Conservation (phyloP, 35 echinoderm and acorn worm species). For the Nesometra sesokonis region DNA sequence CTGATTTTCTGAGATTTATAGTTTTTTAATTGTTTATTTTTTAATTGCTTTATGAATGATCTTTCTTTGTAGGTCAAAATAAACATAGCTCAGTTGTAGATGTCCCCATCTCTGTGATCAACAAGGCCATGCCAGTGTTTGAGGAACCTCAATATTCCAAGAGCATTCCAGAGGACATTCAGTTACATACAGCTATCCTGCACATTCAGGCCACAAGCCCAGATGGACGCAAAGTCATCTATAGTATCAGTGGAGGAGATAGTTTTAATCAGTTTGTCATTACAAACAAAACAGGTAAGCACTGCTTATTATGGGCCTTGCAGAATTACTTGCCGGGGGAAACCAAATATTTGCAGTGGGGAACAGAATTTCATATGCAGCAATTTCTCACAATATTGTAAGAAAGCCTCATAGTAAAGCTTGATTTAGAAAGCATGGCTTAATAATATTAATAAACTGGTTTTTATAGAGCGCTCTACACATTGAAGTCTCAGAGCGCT, state of each 20-base stretch:
- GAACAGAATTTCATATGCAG: too few relatives aligned
- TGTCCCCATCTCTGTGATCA: slow-evolving; percentile 79
- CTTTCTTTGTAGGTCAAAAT: slow-evolving; percentile 60
- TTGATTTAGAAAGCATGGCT: too few relatives aligned
- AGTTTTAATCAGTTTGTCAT: slow-evolving; percentile 92
- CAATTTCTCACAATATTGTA: too few relatives aligned
- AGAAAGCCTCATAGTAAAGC: too few relatives aligned
- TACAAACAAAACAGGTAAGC: slow-evolving; percentile 63
- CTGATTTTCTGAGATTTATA: too few relatives aligned
- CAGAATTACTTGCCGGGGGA: too few relatives aligned
- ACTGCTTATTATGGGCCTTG: not conserved
- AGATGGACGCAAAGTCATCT: slow-evolving; percentile 85
- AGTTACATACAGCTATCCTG: slow-evolving; percentile 55
- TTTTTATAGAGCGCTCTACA: too few relatives aligned
- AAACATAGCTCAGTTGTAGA: slow-evolving; percentile 55
- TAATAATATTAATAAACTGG: too few relatives aligned
- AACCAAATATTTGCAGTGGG: too few relatives aligned
- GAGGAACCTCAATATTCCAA: slow-evolving; percentile 76
- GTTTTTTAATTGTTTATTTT: too few relatives aligned
- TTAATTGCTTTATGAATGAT: too few relatives aligned
- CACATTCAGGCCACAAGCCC: slow-evolving; percentile 86
- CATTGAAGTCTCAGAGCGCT: too few relatives aligned
- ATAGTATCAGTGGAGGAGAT: slow-evolving; percentile 76
- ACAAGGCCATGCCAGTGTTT: slow-evolving; percentile 98
- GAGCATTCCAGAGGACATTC: slow-evolving; percentile 63